Conservation (phyloP, 2,888 invertebrate genomes). For the Steromphala cineraria region DNA sequence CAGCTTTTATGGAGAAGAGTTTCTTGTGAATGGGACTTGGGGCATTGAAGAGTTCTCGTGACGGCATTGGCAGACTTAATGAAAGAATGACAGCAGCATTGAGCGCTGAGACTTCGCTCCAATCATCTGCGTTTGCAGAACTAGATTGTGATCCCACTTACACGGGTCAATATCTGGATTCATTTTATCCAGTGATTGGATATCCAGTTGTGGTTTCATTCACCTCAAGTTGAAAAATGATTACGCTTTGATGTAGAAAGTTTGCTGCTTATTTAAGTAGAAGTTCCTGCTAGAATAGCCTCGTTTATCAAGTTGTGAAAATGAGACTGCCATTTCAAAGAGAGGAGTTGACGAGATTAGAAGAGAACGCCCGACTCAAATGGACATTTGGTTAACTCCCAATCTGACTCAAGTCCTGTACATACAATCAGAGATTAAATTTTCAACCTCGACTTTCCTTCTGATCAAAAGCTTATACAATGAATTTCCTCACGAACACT, state of each 20-base stretch:
- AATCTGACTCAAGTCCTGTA: no score
- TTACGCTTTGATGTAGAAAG: constrained; percentile 12
- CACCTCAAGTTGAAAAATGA: background rate
- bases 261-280: background rate
- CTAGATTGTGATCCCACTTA: background rate
- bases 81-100: background rate
- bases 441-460: no score
- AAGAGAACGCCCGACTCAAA: background rate
- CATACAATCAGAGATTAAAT: no score
- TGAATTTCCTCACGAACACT: no score
- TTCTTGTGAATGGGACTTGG: no score
- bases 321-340: constrained; percentile 16
- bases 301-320: background rate
- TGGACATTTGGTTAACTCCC: background rate
- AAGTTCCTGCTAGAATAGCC: background rate
- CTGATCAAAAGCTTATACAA: no score
- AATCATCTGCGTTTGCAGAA: no score
- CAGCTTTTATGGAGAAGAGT: no score
- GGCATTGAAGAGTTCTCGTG: background rate
- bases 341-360: background rate
- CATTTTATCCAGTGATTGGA: background rate
- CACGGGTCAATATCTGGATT: background rate
- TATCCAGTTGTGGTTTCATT: background rate
- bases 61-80: background rate
- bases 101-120: no score